Percentiles rank a stretch among this genome's conserved stretches.
Conservation (phyloP, 2,888 invertebrate genomes). For the Drosophila tripunctata region DNA sequence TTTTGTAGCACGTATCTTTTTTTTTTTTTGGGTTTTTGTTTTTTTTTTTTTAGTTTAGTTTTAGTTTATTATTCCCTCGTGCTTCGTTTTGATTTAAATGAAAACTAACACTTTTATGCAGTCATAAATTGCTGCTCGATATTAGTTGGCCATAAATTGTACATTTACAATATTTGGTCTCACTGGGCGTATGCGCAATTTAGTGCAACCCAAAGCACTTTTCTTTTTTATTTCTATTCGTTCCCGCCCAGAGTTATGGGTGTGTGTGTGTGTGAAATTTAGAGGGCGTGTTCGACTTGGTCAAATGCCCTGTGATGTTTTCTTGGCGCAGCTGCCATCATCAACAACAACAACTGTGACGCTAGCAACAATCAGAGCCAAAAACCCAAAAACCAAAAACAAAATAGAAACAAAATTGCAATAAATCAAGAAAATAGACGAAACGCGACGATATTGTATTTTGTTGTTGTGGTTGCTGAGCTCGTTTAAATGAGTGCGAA, state of each 20-base stretch:
- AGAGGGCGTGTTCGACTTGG: slow-evolving; percentile 49
- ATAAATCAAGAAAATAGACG: slow-evolving; percentile 70
- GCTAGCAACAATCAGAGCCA: slow-evolving; percentile 28
- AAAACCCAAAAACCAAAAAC: slow-evolving; percentile 19
- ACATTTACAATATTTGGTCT: slow-evolving; percentile 49
- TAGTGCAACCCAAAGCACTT: neutral
- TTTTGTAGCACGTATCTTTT: slow-evolving; percentile 18
- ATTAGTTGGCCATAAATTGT: slow-evolving; percentile 57
- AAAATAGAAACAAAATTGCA: slow-evolving; percentile 32
- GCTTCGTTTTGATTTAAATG: slow-evolving; percentile 26
- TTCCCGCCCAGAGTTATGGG: neutral
- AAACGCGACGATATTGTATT: slow-evolving; percentile 52
- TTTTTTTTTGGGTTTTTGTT: neutral
- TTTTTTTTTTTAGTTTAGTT: neutral
- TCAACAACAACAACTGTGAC: slow-evolving; percentile 24
- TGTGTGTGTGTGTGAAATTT: slow-evolving; percentile 14
- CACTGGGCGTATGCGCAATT: slow-evolving; percentile 63
- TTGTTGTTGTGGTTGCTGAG: slow-evolving; percentile 21
- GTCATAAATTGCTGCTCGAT: slow-evolving; percentile 57
- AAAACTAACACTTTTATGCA: slow-evolving; percentile 42
- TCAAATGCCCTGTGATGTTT: slow-evolving; percentile 47
- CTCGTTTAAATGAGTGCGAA: slow-evolving; percentile 66
- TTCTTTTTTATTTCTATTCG: neutral
- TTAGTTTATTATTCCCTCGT: slow-evolving; percentile 9
- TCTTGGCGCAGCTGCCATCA: slow-evolving; percentile 64